These are phyloP conservation scores for Mamestra brassicae DNA, from an alignment of 2,888 invertebrate species.

Conservation along the genomic window DNA sequence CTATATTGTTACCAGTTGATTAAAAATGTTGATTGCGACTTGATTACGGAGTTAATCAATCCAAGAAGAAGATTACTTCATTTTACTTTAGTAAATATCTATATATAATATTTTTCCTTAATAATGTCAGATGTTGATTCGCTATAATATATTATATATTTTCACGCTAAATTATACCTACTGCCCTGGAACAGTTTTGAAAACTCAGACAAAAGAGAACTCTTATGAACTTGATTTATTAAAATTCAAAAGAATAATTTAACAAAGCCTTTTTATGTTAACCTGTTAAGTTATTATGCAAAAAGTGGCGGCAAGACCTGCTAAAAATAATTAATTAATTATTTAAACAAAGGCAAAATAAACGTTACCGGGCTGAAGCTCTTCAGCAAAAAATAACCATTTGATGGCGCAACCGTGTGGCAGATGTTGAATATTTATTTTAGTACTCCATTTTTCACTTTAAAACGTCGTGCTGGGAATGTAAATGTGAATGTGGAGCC, in stretches of 20 bases:
- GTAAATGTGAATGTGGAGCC: constrained; percentile 36
- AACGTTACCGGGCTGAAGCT: constrained; percentile 29
- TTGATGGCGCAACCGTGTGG: constrained; percentile 37
- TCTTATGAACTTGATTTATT: not conserved
- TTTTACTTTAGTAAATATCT: not conserved
- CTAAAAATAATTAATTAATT: constrained; percentile 49
- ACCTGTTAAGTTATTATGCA: constrained; percentile 27
- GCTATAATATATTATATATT: no score
- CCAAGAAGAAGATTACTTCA: no score
- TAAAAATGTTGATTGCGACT: constrained; percentile 12
- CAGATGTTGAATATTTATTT: constrained; percentile 67
- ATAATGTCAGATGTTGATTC: not conserved
- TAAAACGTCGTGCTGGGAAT: constrained; percentile 53
- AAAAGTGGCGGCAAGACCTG: constrained; percentile 19
- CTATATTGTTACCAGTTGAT: constrained; percentile 14
- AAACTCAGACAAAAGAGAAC: constrained; percentile 5
- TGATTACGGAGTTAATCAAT: constrained; percentile 11
- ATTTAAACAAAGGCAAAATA: constrained; percentile 44
- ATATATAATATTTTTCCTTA: no score
- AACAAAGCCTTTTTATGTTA: constrained; percentile 18
- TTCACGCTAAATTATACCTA: no score
- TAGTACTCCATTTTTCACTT: constrained; percentile 52
- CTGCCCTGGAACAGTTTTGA: not conserved
- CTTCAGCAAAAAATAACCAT: constrained; percentile 30
- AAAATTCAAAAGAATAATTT: constrained; percentile 7